phyloP scores from a whole-genome alignment of 2,113 vertebrate genomes.

The Oncorhynchus mykiss region DNA sequence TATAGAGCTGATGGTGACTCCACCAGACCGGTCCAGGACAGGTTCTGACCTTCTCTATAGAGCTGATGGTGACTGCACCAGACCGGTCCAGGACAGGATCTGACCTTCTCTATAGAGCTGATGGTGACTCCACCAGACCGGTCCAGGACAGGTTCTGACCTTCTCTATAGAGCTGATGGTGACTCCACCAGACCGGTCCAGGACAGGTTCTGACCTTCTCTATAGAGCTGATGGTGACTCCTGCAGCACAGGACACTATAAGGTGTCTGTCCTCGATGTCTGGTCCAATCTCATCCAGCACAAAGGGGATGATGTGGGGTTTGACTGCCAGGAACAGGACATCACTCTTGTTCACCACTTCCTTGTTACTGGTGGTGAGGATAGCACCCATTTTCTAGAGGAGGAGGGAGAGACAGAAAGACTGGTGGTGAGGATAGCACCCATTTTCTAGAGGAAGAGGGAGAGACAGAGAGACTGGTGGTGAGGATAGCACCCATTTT shows the following conservation, averaged over 20 bases:
- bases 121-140: no score
- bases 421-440: no score
- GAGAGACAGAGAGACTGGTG: neutral
- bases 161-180: no score
- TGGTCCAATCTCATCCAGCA: conserved; percentile 93
- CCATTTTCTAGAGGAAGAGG: neutral
- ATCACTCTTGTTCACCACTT: conserved; percentile 85
- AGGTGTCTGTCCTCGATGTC: conserved; percentile 91
- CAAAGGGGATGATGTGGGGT: conserved; percentile 95
- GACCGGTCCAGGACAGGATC: no score
- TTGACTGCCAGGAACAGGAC: conserved; percentile 96
- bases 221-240: conserved; percentile 87
- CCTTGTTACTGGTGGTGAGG: conserved; percentile 94
- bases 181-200: no score
- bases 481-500: no score
- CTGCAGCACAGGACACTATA: conserved; percentile 93
- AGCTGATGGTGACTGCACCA: no score
- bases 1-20: no score
- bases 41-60: no score
- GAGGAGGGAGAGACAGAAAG: neutral
- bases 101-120: no score
- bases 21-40: no score
- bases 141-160: no score
- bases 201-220: conserved; percentile 70
- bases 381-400: conserved; percentile 90